Evolutionary conservation across 2,888 invertebrate genomes (phyloP), one percentile per base, ranked within the genome.

Genomic region (Cephus runcator): DNA sequence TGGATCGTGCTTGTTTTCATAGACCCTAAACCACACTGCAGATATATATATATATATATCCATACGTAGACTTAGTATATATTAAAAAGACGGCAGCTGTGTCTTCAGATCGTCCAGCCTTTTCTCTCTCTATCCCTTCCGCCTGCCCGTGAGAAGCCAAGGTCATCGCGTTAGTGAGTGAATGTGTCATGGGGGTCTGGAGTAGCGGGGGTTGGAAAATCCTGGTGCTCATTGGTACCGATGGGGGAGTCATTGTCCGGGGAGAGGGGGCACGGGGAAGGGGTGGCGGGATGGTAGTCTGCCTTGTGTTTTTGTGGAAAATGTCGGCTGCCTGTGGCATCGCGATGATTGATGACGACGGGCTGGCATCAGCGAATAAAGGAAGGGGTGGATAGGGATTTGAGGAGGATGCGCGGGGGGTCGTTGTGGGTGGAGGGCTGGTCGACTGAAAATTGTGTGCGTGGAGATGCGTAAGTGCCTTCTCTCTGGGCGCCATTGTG

Each of bases 331-430:
- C 85, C 85, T 86, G 86, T 90, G 90, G 90, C 90, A 87, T 87
- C 90, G 12, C 87, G 88, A 90, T 90, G 90, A 90, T 90, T 90
- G 90, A 90, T 90, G 90, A 90, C 90, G 88, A 88, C 87, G 88
- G 83, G 80, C 81, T 80, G 69, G 81, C 81, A 79, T 56, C 56
- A 56, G 23, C 56, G 23, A 56, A 56, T 56, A 56, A 56, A 56
- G 56, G 56, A 56, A 56, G 56, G 56, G 56, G 56, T 40, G 56
- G 9, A 56, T 56, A 23, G 56, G 56, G 56, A 23, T 56, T 23
- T 23, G 56, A 56, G 56, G 56, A 56, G 1, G 56, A 56, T 56
- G 56, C 56, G 56, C 56, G 23, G 56, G 56, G 56, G 56, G 56
- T 56, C 6, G 15, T 23, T 40, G 1, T 12, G 75, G 30, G 33